Percentiles rank a stretch among this genome's conserved stretches.
Conservation (phyloP, 2,888 invertebrate species). For the Microdon myrmicae region DNA sequence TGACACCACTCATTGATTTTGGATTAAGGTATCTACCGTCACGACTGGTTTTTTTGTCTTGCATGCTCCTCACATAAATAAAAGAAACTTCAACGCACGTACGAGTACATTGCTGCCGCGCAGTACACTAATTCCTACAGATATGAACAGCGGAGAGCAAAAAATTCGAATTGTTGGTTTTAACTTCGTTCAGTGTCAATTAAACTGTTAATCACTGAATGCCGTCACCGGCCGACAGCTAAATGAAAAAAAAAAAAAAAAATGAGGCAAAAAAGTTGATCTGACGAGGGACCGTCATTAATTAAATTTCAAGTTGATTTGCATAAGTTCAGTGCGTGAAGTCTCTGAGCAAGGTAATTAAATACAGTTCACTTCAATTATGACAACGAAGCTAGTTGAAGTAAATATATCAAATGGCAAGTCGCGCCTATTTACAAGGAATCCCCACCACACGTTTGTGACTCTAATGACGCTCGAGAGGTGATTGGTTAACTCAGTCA, state of each 20-base stretch:
- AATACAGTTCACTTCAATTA: constrained; percentile 27
- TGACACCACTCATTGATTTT: constrained; percentile 22
- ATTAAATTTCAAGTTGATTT: constrained; percentile 23
- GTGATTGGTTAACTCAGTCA: constrained; percentile 46
- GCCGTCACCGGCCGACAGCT: constrained; percentile 27
- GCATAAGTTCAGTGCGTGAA: constrained; percentile 37
- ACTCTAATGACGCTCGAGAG: constrained; percentile 31
- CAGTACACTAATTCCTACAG: constrained; percentile 5
- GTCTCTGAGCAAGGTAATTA: constrained; percentile 33
- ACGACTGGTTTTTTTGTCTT: constrained; percentile 19
- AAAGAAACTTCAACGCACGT: constrained; percentile 8
- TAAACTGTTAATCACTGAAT: constrained; percentile 39
- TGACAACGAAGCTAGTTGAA: constrained; percentile 27
- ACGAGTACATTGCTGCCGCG: constrained; percentile 20
- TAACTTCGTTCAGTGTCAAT: constrained; percentile 19
- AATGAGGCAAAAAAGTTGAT: constrained; percentile 7
- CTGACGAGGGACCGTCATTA: constrained; percentile 8
- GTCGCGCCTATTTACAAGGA: too few relatives aligned
- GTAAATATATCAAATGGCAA: constrained; percentile 24
- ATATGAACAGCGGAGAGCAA: background rate
- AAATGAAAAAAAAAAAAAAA: constrained; percentile 5
- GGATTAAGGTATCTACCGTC: constrained; percentile 19
- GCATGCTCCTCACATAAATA: constrained; percentile 39
- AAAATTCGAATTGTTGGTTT: constrained; percentile 11
- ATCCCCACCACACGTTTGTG: constrained; percentile 31